Conservation (phyloP, 2,888 invertebrate genomes). For the Hydrotaea diabolus region DNA sequence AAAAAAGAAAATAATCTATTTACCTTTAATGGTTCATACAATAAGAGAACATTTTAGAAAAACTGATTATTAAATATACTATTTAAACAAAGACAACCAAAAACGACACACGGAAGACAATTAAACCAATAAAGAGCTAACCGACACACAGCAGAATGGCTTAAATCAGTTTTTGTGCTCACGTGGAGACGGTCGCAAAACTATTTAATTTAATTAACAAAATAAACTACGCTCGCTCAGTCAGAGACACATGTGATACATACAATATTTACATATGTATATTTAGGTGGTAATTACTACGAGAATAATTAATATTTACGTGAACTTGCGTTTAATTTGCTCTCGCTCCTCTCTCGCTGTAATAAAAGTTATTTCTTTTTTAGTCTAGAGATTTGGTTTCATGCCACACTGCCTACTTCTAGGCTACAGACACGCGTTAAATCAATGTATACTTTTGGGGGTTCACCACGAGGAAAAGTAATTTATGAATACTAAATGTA, state of each 20-base stretch:
- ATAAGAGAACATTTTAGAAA: too few relatives aligned
- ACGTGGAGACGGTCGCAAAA: slow-evolving; percentile 3
- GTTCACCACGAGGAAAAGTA: background rate
- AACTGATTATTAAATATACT: too few relatives aligned
- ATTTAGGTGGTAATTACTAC: background rate
- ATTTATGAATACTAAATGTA: slow-evolving; percentile 35
- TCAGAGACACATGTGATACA: background rate
- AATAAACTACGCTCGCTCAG: background rate
- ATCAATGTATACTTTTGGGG: slow-evolving; percentile 57
- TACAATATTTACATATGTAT: background rate
- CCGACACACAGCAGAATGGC: background rate
- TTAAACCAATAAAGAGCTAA: too few relatives aligned
- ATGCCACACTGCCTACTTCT: slow-evolving; percentile 38
- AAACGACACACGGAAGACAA: too few relatives aligned
- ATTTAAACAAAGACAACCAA: too few relatives aligned
- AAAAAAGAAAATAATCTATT: too few relatives aligned
- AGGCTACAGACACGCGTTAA: slow-evolving; percentile 48
- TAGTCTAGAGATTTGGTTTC: background rate
- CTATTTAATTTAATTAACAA: slow-evolving; percentile 17
- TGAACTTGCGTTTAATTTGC: background rate
- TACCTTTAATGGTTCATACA: too few relatives aligned
- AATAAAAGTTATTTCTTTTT: background rate
- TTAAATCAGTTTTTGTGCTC: background rate
- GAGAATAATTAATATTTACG: slow-evolving; percentile 4
- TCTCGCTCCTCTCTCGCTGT: too few relatives aligned